Base-by-base conservation (phyloP, 2,797 vertebrate genomes). In the Knipowitschia caucasica region DNA sequence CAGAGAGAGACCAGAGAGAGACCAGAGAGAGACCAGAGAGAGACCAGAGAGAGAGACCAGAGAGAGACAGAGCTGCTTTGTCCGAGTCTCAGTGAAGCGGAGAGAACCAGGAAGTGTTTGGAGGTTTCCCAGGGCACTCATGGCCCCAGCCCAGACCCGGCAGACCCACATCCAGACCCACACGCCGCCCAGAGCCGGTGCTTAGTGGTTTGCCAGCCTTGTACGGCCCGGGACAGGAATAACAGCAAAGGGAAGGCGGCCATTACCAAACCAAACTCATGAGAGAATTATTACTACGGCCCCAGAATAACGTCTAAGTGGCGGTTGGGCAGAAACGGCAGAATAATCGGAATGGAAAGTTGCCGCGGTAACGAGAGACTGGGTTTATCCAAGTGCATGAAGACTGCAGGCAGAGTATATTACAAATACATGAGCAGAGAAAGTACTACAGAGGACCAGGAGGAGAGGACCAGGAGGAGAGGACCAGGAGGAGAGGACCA, bases 241-340 rank as follows among this genome's bases (percentile, higher is more conserved):
- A 89, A 85, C 86, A 85, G 79, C 78, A 82, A 65, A 67, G 75
- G 67, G 80, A 70, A 70, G 82, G 77, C 85, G 86, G 79, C 75
- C 77, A 79, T 85, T 80, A 81, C 65, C 67, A 75, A 73, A 59
- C 76, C 69, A 66, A 61, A 62, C 54, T 72, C 78, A 62, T 57
- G 46, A 67, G 50, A 60, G 70, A 80, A 82, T 83, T 79, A 89
- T 84, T 83, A 77, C 62, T 64, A 39, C 42, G 30, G 12, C 51
- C 84, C 84, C 73, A 84, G 84, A 86, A 84, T 79, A 86, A 86
- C 81, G 49, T 42, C 15, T 53, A 17, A 47, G 44, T 2, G 8
- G 36, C 64, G 67, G 62, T 78, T 81, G 67, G 60, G 67, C 58
- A 67, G 38, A 51, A 47, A 69, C 45, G 34, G 27, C 1, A 60